Percentiles rank a stretch among this genome's conserved stretches.
Conservation (phyloP, 2,113 vertebrate genomes). For the Myrmophylax atrothorax region DNA sequence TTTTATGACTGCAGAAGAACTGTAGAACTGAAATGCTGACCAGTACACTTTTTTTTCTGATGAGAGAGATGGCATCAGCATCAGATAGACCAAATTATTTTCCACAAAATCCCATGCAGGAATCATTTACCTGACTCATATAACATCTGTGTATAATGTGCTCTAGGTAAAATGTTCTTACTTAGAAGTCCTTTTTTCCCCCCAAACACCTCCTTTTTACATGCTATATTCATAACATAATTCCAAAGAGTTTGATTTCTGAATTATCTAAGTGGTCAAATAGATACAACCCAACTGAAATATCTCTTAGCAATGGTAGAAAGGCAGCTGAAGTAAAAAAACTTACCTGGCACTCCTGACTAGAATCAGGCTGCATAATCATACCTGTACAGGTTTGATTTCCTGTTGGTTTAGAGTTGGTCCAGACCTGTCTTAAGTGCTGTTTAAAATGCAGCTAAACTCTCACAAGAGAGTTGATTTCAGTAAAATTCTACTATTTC, state of each 20-base stretch:
- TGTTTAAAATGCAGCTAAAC: background rate
- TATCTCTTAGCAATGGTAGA: background rate
- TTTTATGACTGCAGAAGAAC: conserved; percentile 22
- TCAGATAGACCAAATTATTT: background rate
- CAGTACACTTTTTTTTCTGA: background rate
- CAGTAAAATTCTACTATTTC: background rate
- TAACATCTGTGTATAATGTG: background rate
- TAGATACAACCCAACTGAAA: background rate
- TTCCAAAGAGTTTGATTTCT: background rate
- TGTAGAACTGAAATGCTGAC: conserved; percentile 18
- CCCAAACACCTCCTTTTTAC: background rate
- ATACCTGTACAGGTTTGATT: background rate
- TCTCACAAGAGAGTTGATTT: background rate
- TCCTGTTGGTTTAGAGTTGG: background rate
- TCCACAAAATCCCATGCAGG: background rate
- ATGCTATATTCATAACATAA: background rate
- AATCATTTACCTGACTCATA: background rate
- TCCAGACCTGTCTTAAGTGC: background rate
- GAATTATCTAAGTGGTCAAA: background rate
- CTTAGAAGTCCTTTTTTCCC: background rate
- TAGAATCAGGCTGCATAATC: background rate
- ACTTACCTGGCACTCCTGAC: background rate
- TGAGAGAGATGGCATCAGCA: background rate
- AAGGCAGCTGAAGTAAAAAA: background rate
- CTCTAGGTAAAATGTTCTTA: background rate